These are phyloP conservation scores for Arvicanthis niloticus DNA, from an alignment of 2,113 vertebrate genomes.

Conservation along the genomic window DNA sequence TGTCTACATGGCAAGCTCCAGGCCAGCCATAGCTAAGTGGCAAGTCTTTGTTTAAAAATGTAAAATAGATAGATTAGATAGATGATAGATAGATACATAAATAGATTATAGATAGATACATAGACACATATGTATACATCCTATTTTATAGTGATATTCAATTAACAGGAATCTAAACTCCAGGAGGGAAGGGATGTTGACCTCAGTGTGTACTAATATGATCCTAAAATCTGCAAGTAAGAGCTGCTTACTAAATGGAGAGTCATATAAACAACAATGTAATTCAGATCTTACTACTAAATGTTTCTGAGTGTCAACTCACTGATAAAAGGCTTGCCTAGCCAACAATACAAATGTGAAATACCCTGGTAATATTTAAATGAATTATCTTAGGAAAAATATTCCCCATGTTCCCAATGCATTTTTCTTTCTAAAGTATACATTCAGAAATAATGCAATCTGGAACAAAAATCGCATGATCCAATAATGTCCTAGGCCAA, in stretches of 20 bases:
- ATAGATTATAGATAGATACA: neutral
- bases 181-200: constrained; percentile 8
- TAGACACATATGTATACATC: neutral
- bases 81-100: no score
- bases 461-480: neutral
- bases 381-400: neutral
- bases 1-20: neutral
- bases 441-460: constrained; percentile 33
- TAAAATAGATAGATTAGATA: neutral
- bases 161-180: constrained; percentile 44
- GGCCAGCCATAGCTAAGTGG: neutral
- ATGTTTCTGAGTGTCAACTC: neutral
- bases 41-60: neutral
- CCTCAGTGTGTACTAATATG: neutral
- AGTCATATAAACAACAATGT: constrained; percentile 9
- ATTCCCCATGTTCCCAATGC: neutral
- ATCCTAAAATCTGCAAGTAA: constrained; percentile 26
- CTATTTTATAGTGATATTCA: neutral
- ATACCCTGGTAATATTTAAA: neutral
- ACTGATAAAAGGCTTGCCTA: neutral
- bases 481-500: constrained; percentile 49
- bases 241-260: constrained; percentile 5
- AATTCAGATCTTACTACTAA: constrained; percentile 38
- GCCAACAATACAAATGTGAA: neutral
- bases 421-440: constrained; percentile 18